These are phyloP conservation scores for Rhea americana DNA, from an alignment of 2,113 vertebrate genomes.

Conservation along the genomic window DNA sequence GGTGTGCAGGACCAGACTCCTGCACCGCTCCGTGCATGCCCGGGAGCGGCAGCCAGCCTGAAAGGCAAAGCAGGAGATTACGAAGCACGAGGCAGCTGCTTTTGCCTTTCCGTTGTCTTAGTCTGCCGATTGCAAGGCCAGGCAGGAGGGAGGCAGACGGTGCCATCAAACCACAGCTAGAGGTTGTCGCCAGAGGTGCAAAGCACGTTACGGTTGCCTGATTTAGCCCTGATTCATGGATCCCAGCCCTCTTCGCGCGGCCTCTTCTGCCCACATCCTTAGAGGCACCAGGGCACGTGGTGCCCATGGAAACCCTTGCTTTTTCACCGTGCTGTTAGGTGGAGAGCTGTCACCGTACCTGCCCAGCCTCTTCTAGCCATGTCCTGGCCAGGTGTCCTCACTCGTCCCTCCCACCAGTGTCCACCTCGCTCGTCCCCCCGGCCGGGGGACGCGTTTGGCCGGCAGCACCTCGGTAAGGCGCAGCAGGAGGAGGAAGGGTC, in stretches of 20 bases:
- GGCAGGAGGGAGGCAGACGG: not conserved
- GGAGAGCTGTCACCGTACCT: no score
- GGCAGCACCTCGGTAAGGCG: no score
- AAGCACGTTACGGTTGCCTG: not conserved
- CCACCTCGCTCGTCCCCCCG: not conserved
- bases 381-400: not conserved
- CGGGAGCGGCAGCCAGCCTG: not conserved
- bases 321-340: no score
- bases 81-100: not conserved
- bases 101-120: not conserved
- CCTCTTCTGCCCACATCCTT: not conserved
- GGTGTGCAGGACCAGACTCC: not conserved
- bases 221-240: not conserved
- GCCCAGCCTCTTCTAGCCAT: not conserved
- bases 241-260: not conserved
- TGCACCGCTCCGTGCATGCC: accelerated
- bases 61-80: not conserved
- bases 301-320: not conserved
- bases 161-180: not conserved
- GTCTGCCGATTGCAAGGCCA: not conserved
- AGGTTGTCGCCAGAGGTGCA: not conserved
- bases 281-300: not conserved
- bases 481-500: no score
- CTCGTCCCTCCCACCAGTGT: not conserved
- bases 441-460: no score